Base-by-base conservation (phyloP, 92 coral and sea anemone species). In the Zoanthus sansibaricus region DNA sequence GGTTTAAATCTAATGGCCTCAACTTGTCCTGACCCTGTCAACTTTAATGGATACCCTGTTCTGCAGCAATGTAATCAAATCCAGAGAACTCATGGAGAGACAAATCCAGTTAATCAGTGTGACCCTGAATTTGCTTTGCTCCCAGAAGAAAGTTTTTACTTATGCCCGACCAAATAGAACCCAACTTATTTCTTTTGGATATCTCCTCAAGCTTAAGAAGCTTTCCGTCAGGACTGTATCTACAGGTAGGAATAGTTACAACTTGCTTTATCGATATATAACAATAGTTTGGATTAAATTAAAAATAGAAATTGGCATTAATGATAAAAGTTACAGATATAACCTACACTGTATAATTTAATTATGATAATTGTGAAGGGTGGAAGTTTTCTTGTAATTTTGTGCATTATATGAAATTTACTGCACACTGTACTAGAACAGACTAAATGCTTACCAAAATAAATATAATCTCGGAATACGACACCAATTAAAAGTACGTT, bases 151-250 rank as follows among this genome's bases (percentile, higher is more conserved):
- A 78, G 18, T 64, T 45, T 67, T 86, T 84, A 9, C 58, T 15
- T 14, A 84, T 59, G 13, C 88, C 88, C 5, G 88, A 84, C 88
- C 82, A 84, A 69, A 84, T 87, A 56, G 83, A 87, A 3, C 90
- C 90, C 56, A 87, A n/a, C 16, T 66, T 4, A 11, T 87, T 67
- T 10, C 56, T 66, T 69, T 87, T 78, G 15, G 90, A 86, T 49
- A 79, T 79, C 7, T 78, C 56, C 72, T 87, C 79, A 3, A 87
- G 76, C 68, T 54, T 66, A 1, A 87, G 86, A 13, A 87, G 86
- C 1, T 82, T 71, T 71, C 55, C 55, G 55, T 87, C 90, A 21
- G 90, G 90, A 71, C 69, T 62, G 69, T 17, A 62, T 62, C 69
- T 62, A 62, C 25, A 1, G 25, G 69, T 62, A 45, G 17, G 25